Evolutionary conservation across 2,797 vertebrate species (phyloP).

Genomic region (Bovichtus diacanthus): DNA sequence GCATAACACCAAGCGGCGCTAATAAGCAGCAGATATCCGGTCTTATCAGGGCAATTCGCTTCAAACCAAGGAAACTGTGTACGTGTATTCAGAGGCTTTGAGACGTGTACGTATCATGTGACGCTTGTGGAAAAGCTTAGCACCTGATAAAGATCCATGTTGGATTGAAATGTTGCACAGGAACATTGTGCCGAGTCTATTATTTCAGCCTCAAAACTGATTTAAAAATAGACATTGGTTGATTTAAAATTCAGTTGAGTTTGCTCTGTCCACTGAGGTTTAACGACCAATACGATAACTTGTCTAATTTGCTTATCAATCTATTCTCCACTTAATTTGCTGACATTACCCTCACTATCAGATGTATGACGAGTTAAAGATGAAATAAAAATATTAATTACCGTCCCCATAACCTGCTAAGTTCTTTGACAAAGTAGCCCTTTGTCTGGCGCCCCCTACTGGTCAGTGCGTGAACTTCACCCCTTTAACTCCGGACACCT

Average conservation of each 20-base stretch:
- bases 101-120: neutral
- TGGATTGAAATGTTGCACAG: neutral
- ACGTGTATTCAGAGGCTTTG: no score
- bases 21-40: neutral
- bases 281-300: neutral
- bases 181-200: neutral
- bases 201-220: neutral
- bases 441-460: neutral
- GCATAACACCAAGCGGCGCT: neutral
- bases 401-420: neutral
- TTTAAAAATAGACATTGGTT: neutral
- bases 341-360: neutral
- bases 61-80: no score
- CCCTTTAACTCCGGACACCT: constrained; percentile 1
- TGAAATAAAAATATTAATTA: neutral
- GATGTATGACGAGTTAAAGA: neutral
- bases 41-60: neutral
- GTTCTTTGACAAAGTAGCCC: neutral
- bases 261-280: no score
- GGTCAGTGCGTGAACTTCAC: constrained; percentile 1
- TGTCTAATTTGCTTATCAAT: neutral
- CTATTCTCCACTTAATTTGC: neutral
- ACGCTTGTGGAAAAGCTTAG: neutral
- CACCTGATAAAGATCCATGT: neutral
- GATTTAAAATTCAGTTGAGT: neutral